Evolutionary conservation across 2,113 vertebrate species (phyloP).

Genomic region (Entosphenus tridentatus): DNA sequence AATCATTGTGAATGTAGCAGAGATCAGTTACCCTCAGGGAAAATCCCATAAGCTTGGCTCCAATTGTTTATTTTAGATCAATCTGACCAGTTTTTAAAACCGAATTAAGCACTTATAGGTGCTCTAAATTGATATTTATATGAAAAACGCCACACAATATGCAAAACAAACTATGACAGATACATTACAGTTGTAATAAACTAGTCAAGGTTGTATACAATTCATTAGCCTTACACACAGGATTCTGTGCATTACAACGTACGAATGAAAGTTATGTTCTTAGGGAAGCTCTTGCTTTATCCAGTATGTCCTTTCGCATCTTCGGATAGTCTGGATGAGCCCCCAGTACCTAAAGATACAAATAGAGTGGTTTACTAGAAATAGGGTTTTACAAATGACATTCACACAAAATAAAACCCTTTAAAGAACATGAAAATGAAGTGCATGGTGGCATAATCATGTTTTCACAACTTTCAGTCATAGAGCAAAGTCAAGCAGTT

Average conservation of each 20-base stretch:
- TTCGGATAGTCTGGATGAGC: conserved; percentile 69
- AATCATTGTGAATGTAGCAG: no score
- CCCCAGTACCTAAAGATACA: conserved; percentile 40
- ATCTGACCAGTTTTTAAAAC: no score
- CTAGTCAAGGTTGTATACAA: background rate
- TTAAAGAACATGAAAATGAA: no score
- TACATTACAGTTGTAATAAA: background rate
- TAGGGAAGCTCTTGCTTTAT: conserved; percentile 63
- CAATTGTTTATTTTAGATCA: background rate
- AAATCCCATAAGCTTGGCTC: background rate
- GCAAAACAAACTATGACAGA: background rate
- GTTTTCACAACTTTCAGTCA: no score
- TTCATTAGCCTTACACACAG: background rate
- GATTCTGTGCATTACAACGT: background rate
- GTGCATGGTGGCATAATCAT: no score
- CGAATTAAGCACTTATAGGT: background rate
- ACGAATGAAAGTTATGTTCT: conserved; percentile 24
- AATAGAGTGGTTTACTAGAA: background rate
- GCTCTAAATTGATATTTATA: background rate
- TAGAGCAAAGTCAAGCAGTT: no score
- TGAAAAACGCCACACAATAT: background rate
- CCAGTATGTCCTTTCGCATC: conserved; percentile 87
- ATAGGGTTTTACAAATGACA: background rate
- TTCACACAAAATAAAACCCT: conserved; percentile 8
- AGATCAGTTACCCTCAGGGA: background rate